Evolutionary conservation across 2,888 invertebrate genomes (phyloP).

Genomic region (Branchinecta sandiegonensis): DNA sequence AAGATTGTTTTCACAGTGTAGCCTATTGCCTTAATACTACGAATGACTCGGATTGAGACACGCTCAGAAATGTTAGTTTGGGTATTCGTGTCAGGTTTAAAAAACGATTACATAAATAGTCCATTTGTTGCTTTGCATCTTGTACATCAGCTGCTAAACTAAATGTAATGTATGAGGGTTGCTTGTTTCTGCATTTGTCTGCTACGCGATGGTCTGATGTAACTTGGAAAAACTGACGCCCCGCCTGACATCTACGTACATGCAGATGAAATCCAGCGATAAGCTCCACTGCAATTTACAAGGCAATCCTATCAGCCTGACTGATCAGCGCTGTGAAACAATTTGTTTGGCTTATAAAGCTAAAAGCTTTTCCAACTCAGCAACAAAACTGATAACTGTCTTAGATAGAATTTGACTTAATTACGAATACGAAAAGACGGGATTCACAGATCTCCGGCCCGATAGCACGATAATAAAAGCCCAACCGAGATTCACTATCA

Average conservation of each 20-base stretch:
- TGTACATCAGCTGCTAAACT: no score
- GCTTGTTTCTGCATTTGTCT: no score
- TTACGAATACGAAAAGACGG: constrained; percentile 12
- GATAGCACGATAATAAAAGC: constrained; percentile 15
- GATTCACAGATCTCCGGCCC: background rate
- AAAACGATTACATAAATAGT: no score
- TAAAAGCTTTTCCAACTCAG: constrained; percentile 16
- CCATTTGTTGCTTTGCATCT: no score
- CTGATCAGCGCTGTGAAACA: constrained; percentile 12
- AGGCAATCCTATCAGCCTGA: background rate
- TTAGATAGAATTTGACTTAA: constrained; percentile 10
- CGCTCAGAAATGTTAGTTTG: no score
- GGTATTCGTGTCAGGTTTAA: no score
- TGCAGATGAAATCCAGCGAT: constrained; percentile 9
- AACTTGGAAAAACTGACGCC: background rate
- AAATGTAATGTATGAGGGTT: no score
- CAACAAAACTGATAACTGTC: background rate
- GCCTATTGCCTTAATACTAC: no score
- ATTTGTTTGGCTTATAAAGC: constrained; percentile 15
- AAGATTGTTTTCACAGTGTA: no score
- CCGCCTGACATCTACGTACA: constrained; percentile 7
- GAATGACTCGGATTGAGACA: no score
- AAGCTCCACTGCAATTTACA: constrained; percentile 11
- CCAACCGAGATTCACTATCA: constrained; percentile 1
- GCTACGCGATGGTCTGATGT: no score